Percentiles rank a stretch among this genome's conserved stretches.
These are phyloP conservation scores for Blastobasis lacticolella DNA, from an alignment of 2,888 invertebrate species.

Conservation along the genomic window DNA sequence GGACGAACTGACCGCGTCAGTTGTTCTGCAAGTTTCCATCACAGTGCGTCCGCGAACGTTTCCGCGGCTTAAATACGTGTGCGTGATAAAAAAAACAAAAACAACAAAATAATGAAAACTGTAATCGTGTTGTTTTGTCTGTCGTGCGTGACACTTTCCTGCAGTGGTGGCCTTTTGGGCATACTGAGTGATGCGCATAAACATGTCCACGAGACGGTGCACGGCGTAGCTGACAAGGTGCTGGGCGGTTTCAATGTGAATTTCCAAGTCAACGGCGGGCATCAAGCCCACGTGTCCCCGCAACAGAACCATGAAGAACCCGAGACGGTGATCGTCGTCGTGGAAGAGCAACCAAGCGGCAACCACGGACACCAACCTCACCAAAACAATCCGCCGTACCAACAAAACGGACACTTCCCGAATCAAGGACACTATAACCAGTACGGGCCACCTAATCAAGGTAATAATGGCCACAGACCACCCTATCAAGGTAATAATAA, in stretches of 20 bases:
- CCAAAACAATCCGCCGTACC: neutral
- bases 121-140: slow-evolving; percentile 14
- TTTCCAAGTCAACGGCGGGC: slow-evolving; percentile 16
- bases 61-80: slow-evolving; percentile 4
- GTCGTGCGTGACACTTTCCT: slow-evolving; percentile 14
- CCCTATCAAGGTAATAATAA: slow-evolving; percentile 6
- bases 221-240: slow-evolving; percentile 33
- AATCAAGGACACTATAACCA: slow-evolving; percentile 15
- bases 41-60: slow-evolving; percentile 4
- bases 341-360: slow-evolving; percentile 20
- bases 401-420: neutral
- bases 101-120: slow-evolving; percentile 14
- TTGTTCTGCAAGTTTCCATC: slow-evolving; percentile 14
- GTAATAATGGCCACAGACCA: slow-evolving; percentile 8
- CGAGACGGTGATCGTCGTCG: slow-evolving; percentile 28
- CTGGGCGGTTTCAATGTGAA: slow-evolving; percentile 33
- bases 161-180: slow-evolving; percentile 20
- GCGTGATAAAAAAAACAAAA: neutral
- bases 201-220: slow-evolving; percentile 25
- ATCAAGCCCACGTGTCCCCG: slow-evolving; percentile 1
- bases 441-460: slow-evolving; percentile 17
- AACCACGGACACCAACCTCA: slow-evolving; percentile 5
- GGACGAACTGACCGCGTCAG: slow-evolving; percentile 26
- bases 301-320: slow-evolving; percentile 17
- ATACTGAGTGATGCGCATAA: slow-evolving; percentile 29